Evolutionary conservation across 2,797 vertebrate species (phyloP).

Genomic region (Cyprinodon diabolis): DNA sequence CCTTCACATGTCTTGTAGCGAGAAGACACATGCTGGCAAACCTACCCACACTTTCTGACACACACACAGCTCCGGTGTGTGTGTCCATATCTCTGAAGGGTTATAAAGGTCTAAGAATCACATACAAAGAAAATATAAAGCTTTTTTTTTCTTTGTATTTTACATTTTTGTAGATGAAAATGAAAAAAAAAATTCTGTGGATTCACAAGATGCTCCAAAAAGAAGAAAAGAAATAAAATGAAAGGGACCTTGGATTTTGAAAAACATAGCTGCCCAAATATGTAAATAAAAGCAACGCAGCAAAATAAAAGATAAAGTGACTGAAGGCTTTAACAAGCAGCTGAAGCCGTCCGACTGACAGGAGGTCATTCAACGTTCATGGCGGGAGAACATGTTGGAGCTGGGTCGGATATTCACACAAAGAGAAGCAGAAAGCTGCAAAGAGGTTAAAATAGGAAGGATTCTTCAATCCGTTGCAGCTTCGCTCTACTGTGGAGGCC

Average conservation of each 20-base stretch:
- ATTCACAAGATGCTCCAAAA: background rate
- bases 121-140: slow-evolving; percentile 8
- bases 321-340: background rate
- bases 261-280: slow-evolving; percentile 1
- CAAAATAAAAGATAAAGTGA: background rate
- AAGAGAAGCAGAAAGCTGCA: background rate
- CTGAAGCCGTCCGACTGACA: background rate
- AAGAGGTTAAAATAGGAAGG: background rate
- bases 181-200: background rate
- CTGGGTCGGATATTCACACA: background rate
- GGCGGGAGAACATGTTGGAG: background rate
- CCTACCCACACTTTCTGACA: slow-evolving; percentile 13
- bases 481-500: background rate
- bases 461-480: background rate
- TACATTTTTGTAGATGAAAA: slow-evolving; percentile 22
- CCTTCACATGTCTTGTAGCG: slow-evolving; percentile 72
- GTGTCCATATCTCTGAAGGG: background rate
- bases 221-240: background rate
- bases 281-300: background rate
- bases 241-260: background rate
- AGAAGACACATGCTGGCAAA: slow-evolving; percentile 36
- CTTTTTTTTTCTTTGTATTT: background rate
- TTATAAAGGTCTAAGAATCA: slow-evolving; percentile 14
- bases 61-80: slow-evolving; percentile 1
- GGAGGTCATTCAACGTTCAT: background rate